phyloP scores from a whole-genome alignment of 2,797 vertebrate species.

The Mus minutoides region DNA sequence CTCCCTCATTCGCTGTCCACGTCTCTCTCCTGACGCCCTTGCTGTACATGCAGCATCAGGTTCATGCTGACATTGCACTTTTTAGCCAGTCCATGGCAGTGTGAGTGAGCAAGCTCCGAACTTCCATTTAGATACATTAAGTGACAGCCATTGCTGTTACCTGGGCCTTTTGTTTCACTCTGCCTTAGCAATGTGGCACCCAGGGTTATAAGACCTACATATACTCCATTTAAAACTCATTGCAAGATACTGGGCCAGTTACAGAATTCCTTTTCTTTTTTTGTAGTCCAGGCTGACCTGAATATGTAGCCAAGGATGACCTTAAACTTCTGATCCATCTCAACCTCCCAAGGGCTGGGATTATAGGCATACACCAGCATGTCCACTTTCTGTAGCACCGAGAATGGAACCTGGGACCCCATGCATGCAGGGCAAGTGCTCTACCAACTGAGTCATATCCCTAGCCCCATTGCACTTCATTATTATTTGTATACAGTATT shows the following conservation, averaged over 20 bases:
- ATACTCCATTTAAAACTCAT: background rate
- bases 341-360: background rate
- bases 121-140: background rate
- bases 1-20: background rate
- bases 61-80: background rate
- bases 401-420: background rate
- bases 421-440: background rate
- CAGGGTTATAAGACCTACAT: background rate
- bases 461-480: background rate
- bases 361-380: no score
- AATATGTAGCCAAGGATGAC: background rate
- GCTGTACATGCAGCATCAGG: background rate
- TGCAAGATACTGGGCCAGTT: background rate
- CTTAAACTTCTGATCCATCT: background rate
- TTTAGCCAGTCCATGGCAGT: background rate
- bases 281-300: background rate
- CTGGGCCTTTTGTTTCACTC: background rate
- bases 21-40: background rate
- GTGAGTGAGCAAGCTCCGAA: background rate
- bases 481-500: conserved; percentile 26
- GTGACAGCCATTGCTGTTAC: accelerated
- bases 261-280: background rate
- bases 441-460: background rate
- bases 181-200: background rate
- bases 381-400: background rate